Conservation (phyloP, 2,113 vertebrate species). For the Porphyrio hochstetteri region DNA sequence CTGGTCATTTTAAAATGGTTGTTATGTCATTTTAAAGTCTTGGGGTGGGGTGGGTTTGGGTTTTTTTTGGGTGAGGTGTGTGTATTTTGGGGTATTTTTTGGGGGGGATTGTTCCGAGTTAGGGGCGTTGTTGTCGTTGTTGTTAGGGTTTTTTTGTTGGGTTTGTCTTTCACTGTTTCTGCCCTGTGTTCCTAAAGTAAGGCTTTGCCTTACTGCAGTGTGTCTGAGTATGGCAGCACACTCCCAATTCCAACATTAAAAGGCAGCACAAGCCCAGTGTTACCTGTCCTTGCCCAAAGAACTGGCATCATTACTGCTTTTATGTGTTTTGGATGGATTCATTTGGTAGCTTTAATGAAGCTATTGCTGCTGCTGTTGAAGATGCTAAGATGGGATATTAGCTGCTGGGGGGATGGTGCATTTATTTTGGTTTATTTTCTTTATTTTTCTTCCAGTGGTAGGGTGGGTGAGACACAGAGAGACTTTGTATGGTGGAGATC, state of each 20-base stretch:
- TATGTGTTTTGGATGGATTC: neutral
- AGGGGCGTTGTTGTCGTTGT: too few species aligned
- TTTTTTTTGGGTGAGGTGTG: too few species aligned
- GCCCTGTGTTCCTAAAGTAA: too few species aligned
- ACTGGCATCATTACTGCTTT: neutral
- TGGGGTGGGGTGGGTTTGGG: too few species aligned
- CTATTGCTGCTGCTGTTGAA: neutral
- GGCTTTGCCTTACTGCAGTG: neutral
- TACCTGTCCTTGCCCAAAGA: neutral
- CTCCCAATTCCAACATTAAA: neutral
- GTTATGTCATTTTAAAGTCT: too few species aligned
- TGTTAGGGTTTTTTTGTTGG: too few species aligned
- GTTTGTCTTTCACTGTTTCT: too few species aligned
- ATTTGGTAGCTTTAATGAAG: neutral
- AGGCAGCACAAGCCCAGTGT: neutral
- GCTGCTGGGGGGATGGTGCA: neutral
- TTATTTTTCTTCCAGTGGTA: neutral
- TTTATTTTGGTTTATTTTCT: neutral
- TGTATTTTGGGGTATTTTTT: too few species aligned
- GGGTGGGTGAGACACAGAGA: neutral
- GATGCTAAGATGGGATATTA: neutral
- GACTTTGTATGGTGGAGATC: neutral
- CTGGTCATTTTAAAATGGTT: too few species aligned
- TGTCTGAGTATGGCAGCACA: neutral
- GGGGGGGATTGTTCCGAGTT: too few species aligned